A percentile compares a stretch with the other conserved stretches of the same genome.
phyloP scores from a whole-genome alignment of 2,113 vertebrate species.

The Antigone vipio region DNA sequence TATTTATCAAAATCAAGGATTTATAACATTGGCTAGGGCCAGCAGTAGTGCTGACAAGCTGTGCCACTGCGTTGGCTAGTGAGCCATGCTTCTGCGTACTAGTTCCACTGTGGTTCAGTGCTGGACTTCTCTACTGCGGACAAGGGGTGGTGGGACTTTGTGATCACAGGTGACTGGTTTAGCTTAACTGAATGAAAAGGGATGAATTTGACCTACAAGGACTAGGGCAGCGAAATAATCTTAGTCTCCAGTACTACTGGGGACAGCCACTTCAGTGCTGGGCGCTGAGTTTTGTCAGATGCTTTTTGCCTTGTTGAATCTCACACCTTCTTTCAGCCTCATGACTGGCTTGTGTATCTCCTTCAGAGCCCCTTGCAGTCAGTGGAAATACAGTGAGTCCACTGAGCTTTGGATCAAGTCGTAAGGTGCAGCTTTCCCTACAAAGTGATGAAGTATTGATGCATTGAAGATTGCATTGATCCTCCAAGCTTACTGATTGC shows the following conservation, averaged over 20 bases:
- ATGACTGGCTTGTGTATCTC: background rate
- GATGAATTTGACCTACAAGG: background rate
- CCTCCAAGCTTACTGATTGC: background rate
- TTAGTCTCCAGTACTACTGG: background rate
- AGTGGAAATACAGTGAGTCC: background rate
- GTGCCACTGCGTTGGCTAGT: accelerated
- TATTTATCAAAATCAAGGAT: background rate
- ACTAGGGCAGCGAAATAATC: background rate
- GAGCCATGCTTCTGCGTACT: accelerated
- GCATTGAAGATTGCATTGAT: background rate
- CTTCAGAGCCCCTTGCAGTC: background rate
- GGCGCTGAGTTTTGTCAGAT: background rate
- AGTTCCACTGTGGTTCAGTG: background rate
- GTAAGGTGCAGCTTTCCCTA: background rate
- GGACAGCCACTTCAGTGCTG: background rate
- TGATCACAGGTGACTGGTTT: background rate
- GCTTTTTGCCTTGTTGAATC: background rate
- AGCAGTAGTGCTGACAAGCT: background rate
- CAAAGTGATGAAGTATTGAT: background rate
- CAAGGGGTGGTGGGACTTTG: background rate
- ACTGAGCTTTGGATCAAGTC: background rate
- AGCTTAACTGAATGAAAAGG: background rate
- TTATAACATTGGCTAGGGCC: background rate
- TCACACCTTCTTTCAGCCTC: background rate
- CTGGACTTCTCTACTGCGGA: background rate